phyloP scores from a whole-genome alignment of 2,797 vertebrate genomes.

The Lates japonicus region DNA sequence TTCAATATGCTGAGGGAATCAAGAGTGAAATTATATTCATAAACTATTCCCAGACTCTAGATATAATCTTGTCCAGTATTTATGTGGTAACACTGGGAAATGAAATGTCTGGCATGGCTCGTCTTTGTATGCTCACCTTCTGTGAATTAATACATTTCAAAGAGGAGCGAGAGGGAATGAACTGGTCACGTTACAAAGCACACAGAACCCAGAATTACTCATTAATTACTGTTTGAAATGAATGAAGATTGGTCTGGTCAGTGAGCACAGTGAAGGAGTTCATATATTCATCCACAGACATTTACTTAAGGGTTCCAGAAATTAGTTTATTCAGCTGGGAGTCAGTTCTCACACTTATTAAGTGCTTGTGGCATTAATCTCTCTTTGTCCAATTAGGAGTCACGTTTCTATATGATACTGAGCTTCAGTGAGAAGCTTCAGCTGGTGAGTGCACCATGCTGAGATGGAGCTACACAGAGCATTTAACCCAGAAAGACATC shows the following conservation, averaged over 20 bases:
- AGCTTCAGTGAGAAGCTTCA: constrained; percentile 27
- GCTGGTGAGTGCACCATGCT: constrained; percentile 6
- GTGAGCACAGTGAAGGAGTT: constrained; percentile 36
- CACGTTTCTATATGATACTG: constrained; percentile 37
- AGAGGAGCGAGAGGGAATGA: constrained; percentile 19
- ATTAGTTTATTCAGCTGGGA: constrained; percentile 61
- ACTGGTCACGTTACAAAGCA: constrained; percentile 52
- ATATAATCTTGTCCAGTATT: constrained; percentile 62
- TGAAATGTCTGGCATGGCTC: constrained; percentile 33
- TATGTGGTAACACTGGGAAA: constrained; percentile 49
- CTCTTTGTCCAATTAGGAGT: constrained; percentile 62
- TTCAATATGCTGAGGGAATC: constrained; percentile 59
- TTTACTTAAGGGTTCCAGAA: constrained; percentile 48
- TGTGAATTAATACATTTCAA: constrained; percentile 49
- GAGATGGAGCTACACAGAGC: constrained; percentile 7
- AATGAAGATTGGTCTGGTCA: constrained; percentile 48
- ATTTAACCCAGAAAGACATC: constrained; percentile 37
- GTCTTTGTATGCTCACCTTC: constrained; percentile 34
- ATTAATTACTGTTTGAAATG: constrained; percentile 72
- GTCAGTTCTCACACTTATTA: constrained; percentile 74
- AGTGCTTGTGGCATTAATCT: constrained; percentile 60
- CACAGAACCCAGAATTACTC: constrained; percentile 46
- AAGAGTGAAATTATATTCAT: constrained; percentile 75
- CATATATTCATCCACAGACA: constrained; percentile 32
- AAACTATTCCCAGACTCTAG: constrained; percentile 55